Conservation (phyloP, 2,113 vertebrate species). For the Bothrops jararaca region DNA sequence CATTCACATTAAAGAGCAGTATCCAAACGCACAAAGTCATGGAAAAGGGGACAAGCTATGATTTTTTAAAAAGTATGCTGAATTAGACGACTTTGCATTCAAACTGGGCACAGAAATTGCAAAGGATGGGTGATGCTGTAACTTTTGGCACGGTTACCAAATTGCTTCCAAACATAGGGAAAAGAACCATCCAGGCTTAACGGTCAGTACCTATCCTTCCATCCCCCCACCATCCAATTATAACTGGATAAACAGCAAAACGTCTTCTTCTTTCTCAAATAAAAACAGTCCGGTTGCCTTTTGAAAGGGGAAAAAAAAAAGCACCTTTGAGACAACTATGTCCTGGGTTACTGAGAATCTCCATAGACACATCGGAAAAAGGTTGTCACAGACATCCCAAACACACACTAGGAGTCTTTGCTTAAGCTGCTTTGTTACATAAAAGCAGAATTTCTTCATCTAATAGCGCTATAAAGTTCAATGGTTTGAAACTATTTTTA, state of each 20-base stretch:
- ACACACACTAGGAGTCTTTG: neutral
- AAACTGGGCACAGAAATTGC: neutral
- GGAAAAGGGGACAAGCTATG: neutral
- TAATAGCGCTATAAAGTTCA: neutral
- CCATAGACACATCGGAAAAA: neutral
- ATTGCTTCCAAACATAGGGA: neutral
- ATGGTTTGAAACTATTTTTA: neutral
- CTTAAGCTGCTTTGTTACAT: rapidly evolving
- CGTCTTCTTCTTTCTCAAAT: neutral
- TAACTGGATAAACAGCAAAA: neutral
- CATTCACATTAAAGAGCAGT: neutral
- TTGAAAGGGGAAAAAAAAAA: neutral
- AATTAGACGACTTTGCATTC: neutral
- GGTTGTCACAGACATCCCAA: neutral
- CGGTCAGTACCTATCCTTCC: neutral
- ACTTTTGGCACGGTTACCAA: neutral
- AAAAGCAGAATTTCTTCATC: neutral
- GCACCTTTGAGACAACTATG: neutral
- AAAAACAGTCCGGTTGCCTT: neutral
- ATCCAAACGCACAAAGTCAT: neutral
- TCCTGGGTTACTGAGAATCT: neutral
- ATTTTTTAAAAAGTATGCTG: neutral
- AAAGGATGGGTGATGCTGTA: neutral
- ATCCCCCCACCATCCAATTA: neutral
- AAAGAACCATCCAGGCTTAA: neutral